Evolutionary conservation across 2,797 vertebrate genomes (phyloP).

Genomic region (Sebastes matsubarae): DNA sequence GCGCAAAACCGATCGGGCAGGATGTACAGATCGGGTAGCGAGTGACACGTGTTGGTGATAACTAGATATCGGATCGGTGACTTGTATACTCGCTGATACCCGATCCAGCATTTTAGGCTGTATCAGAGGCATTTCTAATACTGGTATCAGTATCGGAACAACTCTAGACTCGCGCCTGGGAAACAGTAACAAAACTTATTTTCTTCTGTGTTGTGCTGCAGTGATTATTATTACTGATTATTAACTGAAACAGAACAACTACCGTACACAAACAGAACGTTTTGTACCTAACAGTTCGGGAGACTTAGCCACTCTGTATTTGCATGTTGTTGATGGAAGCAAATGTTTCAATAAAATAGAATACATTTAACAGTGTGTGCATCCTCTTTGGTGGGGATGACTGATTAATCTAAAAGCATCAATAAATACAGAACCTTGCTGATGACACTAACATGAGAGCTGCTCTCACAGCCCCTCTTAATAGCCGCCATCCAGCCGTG

Average conservation of each 20-base stretch:
- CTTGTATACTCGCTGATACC: too few relatives aligned
- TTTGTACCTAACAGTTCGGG: neutral
- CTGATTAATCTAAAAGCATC: constrained; percentile 51
- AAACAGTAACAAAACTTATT: too few relatives aligned
- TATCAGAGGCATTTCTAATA: too few relatives aligned
- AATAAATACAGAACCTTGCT: constrained; percentile 50
- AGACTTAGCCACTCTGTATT: neutral
- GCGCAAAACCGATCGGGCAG: too few relatives aligned
- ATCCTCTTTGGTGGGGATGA: constrained; percentile 31
- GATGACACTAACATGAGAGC: constrained; percentile 66
- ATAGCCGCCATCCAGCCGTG: constrained; percentile 59
- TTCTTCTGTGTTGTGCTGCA: too few relatives aligned
- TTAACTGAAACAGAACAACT: neutral
- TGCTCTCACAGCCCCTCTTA: constrained; percentile 51
- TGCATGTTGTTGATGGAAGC: constrained; percentile 11
- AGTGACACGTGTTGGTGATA: too few relatives aligned
- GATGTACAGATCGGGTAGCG: too few relatives aligned
- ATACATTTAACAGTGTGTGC: constrained; percentile 9
- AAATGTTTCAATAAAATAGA: constrained; percentile 26
- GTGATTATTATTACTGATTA: neutral
- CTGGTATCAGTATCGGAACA: too few relatives aligned
- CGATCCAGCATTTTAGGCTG: too few relatives aligned
- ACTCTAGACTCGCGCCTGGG: too few relatives aligned
- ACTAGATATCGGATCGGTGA: too few relatives aligned
- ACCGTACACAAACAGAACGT: neutral